A percentile compares a stretch with the other conserved stretches of the same genome.
Evolutionary conservation across 2,113 vertebrate species (phyloP).

Genomic region (Seriola quinqueradiata): DNA sequence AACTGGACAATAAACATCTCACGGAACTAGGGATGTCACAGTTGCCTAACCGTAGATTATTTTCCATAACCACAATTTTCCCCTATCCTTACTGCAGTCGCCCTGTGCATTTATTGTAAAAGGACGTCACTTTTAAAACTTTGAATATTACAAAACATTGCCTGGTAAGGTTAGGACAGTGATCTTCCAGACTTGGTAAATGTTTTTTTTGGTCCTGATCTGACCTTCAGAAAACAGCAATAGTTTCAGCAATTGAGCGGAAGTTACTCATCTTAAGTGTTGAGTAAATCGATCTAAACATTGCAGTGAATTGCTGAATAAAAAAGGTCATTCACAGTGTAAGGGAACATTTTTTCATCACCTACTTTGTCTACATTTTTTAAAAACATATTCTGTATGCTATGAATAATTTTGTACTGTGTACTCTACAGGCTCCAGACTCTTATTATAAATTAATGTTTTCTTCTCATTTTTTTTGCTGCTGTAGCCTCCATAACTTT

Average conservation of each 20-base stretch:
- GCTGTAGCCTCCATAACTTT: constrained; percentile 7
- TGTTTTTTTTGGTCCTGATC: no score
- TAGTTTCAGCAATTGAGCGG: neutral
- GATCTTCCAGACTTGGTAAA: neutral
- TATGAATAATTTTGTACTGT: constrained; percentile 1
- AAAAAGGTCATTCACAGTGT: no score
- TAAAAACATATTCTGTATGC: neutral
- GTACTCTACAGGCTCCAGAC: neutral
- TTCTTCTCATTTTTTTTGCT: neutral
- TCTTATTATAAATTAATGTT: neutral
- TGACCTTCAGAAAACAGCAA: constrained; percentile 10
- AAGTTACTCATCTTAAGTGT: neutral
- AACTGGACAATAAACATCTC: no score
- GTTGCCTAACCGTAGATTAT: no score
- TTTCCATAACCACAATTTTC: neutral
- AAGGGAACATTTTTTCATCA: neutral
- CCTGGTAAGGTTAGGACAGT: constrained; percentile 7
- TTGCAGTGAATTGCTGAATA: no score
- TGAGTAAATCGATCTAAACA: no score
- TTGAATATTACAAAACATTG: neutral
- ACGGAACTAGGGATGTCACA: no score
- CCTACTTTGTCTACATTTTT: neutral
- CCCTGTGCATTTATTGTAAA: neutral
- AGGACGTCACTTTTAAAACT: neutral
- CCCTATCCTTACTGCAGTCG: neutral